A percentile compares a stretch with the other conserved stretches of the same genome.
phyloP scores from a whole-genome alignment of 2,113 vertebrate genomes.

The Periophthalmodon schlosseri region DNA sequence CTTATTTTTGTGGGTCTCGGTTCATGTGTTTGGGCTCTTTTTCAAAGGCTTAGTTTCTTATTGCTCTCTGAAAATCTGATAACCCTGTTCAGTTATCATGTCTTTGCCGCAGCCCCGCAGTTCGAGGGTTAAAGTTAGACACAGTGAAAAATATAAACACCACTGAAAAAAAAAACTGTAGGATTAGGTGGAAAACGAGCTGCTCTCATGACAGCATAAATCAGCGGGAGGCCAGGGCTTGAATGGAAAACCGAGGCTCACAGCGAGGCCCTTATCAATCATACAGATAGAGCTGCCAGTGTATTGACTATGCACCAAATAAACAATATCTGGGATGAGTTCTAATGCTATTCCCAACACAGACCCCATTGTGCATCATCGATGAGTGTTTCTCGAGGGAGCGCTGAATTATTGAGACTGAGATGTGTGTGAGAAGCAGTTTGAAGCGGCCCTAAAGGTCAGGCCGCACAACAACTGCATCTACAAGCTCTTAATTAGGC shows the following conservation, averaged over 20 bases:
- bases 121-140: neutral
- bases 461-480: conserved; percentile 8
- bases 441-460: conserved; percentile 28
- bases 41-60: too few relatives aligned
- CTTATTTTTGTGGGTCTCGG: too few relatives aligned
- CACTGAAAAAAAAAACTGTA: conserved; percentile 36
- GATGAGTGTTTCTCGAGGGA: conserved; percentile 42
- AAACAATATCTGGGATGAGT: conserved; percentile 70
- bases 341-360: conserved; percentile 65
- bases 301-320: conserved; percentile 66
- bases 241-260: conserved; percentile 56
- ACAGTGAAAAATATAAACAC: conserved; percentile 40
- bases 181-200: conserved; percentile 64
- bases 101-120: neutral
- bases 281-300: conserved; percentile 67
- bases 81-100: too few relatives aligned
- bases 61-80: too few relatives aligned
- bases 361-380: conserved; percentile 54
- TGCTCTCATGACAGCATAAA: conserved; percentile 60
- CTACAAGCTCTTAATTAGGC: conserved; percentile 16
- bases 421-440: conserved; percentile 14
- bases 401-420: conserved; percentile 59
- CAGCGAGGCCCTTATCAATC: conserved; percentile 63
- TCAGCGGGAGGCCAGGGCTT: conserved; percentile 49
- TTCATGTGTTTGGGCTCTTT: too few relatives aligned